Evolutionary conservation across 2,797 vertebrate species (phyloP), one percentile per base, ranked within the genome.

Genomic region (Florisuga fusca): DNA sequence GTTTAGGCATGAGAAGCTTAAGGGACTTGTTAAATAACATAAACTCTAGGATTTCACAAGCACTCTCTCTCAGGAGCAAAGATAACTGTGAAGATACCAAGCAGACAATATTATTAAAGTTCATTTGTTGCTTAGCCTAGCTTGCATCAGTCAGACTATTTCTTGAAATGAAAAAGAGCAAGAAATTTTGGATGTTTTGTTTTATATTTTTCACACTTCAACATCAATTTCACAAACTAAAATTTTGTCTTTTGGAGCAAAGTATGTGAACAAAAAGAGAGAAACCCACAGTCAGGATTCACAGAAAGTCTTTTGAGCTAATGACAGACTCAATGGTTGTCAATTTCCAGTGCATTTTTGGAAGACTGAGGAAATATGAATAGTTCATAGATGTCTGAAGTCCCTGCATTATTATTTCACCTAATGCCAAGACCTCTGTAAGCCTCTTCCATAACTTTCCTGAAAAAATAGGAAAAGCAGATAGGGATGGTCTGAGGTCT

Each of bases 1-100:
- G 29, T 96, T 96, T 93, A 89, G 68, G 74, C 45, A 48, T n/a
- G 64, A 33, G 71, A 79, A 86, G 57, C 84, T 95, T 78, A 86
- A 94, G 84, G 87, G 94, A 90, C 86, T 88, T 89, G 55, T 89
- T 92, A 93, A 94, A 84, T 77, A 92, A 83, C 3, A 0, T 76
- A 67, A 91, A 83, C 45, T 55, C 53, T 16, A 55, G 64, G 55
- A 71, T 53, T 95, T 62, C 46, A 51, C 63, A 93, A 57, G 20
- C 21, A 33, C 31, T 67, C 26, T 74, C 34, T 81, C 73, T 48
- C 64, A 77, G 34, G 43, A 87, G 43, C 50, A 73, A 89, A 80
- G 43, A 92, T 69, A 29, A 82, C 87, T 75, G 25, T 77, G 73
- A 95, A 91, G 74, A 94, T 71, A 88, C 21, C 63, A 81, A 85